Evolutionary conservation across 2,888 invertebrate genomes (phyloP), one percentile per base, ranked within the genome.

Genomic region (Coremacera marginata): DNA sequence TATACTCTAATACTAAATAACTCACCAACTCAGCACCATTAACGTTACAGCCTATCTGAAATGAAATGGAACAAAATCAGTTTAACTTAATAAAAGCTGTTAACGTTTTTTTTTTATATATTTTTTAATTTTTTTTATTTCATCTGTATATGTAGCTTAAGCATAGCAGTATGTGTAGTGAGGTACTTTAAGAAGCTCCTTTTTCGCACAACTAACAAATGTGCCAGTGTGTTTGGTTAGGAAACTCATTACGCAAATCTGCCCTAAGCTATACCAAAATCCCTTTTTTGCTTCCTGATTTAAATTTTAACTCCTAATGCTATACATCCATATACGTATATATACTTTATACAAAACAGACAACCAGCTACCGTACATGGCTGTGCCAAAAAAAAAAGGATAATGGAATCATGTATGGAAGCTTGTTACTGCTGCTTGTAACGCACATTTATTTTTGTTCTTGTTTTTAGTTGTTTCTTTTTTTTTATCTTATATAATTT

Each of bases 201-300:
- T 67, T 22, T 67, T 44, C 22, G 16, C 22, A 60, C 19, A 67
- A 49, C 34, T 51, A 68, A 25, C 68, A 25, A 49, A 68, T 25
- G 3, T 25, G 11, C 7, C 14, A 11, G 11, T 22, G 14, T 84
- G 83, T 84, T 85, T 85, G 82, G 81, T 84, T 83, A 84, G 84
- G 85, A 85, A 85, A 85, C 84, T 85, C 85, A 85, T 85, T 85
- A 85, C 84, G 81, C 81, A 82, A 83, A 83, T 84, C 84, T 80
- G 81, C 85, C 84, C 79, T 80, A 84, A 84, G 85, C 82, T 81
- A 81, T 78, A 80, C 78, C 80, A 81, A 83, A 82, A 84, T 81
- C 80, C 80, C 80, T 82, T 82, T 80, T 79, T 44, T 55, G 67
- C 65, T 44, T 22, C 63, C 62, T 72, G 65, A 62, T 75, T 74